Percentiles rank a stretch among this genome's conserved stretches.
Evolutionary conservation across 2,888 invertebrate genomes (phyloP).

Genomic region (Leucania comma): DNA sequence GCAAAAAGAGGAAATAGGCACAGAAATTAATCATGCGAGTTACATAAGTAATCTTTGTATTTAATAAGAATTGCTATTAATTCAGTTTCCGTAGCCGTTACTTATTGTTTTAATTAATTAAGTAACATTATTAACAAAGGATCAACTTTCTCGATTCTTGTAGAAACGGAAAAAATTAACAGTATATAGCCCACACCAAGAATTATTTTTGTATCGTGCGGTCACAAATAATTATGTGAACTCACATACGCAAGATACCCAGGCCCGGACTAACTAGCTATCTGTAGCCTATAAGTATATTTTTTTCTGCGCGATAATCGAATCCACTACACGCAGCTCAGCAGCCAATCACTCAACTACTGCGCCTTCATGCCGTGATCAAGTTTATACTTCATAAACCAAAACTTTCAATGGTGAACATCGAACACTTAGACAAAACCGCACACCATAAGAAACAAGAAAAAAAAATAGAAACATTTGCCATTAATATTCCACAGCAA

Average conservation of each 20-base stretch:
- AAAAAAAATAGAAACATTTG: conserved; percentile 10
- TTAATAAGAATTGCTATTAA: background rate
- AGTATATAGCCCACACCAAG: too few relatives aligned
- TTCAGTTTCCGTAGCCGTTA: background rate
- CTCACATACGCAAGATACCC: too few relatives aligned
- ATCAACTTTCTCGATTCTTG: too few relatives aligned
- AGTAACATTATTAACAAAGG: background rate
- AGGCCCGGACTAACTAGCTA: too few relatives aligned
- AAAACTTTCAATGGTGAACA: background rate
- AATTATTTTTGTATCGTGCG: too few relatives aligned
- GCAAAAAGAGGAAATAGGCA: conserved; percentile 5
- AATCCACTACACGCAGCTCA: too few relatives aligned
- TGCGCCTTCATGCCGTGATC: too few relatives aligned
- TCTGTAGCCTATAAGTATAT: too few relatives aligned
- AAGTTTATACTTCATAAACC: background rate
- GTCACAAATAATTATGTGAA: too few relatives aligned
- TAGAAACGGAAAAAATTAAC: too few relatives aligned
- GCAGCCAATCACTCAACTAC: too few relatives aligned
- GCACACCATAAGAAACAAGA: background rate
- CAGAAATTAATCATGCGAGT: background rate
- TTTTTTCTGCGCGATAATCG: too few relatives aligned
- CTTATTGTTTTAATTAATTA: background rate
- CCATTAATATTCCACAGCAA: conserved; percentile 28
- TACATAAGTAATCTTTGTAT: background rate
- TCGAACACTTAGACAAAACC: background rate